Percentiles rank a stretch among this genome's conserved stretches.
phyloP scores from a whole-genome alignment of 1,140 invertebrate species.

The Notospermus geniculatus region DNA sequence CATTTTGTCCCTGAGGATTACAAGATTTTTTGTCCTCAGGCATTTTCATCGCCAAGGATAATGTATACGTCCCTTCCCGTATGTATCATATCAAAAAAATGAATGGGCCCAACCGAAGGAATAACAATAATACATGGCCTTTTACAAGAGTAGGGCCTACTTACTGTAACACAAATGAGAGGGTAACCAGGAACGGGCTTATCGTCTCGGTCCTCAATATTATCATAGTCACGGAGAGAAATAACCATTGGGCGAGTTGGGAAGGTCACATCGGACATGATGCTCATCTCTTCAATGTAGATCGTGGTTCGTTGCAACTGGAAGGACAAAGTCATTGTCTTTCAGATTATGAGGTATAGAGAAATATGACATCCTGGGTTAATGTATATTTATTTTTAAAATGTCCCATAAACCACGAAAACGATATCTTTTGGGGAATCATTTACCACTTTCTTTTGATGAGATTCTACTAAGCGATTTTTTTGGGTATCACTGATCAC shows the following conservation, averaged over 20 bases:
- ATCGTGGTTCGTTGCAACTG: constrained; percentile 17
- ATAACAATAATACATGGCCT: no score
- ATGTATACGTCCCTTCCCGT: no score
- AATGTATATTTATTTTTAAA: background rate
- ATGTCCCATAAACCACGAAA: background rate
- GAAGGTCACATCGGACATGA: constrained; percentile 52
- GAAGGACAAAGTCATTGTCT: no score
- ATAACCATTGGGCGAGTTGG: constrained; percentile 49
- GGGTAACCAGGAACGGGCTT: constrained; percentile 52
- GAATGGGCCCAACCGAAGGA: no score
- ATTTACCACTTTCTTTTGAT: constrained; percentile 8
- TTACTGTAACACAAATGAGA: constrained; percentile 56
- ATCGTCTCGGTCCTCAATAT: constrained; percentile 18
- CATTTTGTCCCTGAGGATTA: no score
- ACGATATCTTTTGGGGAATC: no score
- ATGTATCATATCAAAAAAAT: no score
- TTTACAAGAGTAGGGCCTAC: no score
- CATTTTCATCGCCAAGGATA: no score
- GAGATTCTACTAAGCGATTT: background rate
- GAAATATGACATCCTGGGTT: background rate
- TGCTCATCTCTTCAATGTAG: constrained; percentile 51
- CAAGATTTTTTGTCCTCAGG: no score
- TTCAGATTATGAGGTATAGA: no score
- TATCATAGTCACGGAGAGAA: constrained; percentile 52
- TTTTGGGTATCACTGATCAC: background rate